phyloP scores from a whole-genome alignment of 2,113 vertebrate species.

The human (Homo sapiens) region GRCh38 chr12:99201501-99202000 shows the following conservation, averaged over 20 bases:
- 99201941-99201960: not conserved
- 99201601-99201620: slow-evolving; percentile 38
- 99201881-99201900: not conserved
- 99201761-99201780: not conserved
- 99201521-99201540: slow-evolving; percentile 49
- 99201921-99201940: not conserved
- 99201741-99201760: not conserved
- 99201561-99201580: slow-evolving; percentile 38
- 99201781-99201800: not conserved
- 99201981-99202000: not conserved
- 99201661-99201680: slow-evolving; percentile 38
- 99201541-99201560: not conserved
- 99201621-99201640: slow-evolving; percentile 44
- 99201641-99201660: not conserved
- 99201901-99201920: not conserved
- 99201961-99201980: not conserved
- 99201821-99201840: slow-evolving; percentile 1
- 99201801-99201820: not conserved
- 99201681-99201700: slow-evolving; percentile 41
- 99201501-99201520: slow-evolving; percentile 48
- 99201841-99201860: not conserved
- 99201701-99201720: not conserved
- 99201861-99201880: not conserved
- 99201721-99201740: slow-evolving; percentile 46
- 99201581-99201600: not conserved